These are phyloP conservation scores for Rhamnusium bicolor DNA, from an alignment of 2,888 invertebrate species.

Conservation along the genomic window DNA sequence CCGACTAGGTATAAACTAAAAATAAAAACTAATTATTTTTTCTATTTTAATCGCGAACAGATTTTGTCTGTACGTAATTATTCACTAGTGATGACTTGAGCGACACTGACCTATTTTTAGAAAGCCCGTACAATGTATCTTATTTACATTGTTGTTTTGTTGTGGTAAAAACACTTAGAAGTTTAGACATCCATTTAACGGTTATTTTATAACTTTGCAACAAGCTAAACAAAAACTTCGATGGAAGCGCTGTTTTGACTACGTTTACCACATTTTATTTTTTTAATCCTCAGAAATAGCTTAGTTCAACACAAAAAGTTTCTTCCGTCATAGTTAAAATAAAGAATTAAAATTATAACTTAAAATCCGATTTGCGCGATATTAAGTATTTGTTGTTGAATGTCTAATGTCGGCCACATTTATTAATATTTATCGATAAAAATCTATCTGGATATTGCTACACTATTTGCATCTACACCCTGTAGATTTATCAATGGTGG, in stretches of 20 bases:
- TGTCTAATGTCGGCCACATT: too few species aligned
- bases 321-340: too few species aligned
- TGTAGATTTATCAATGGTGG: too few species aligned
- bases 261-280: neutral
- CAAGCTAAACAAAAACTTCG: neutral
- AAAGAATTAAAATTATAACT: too few species aligned
- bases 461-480: too few species aligned
- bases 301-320: neutral
- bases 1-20: constrained; percentile 3
- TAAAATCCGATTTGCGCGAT: too few species aligned
- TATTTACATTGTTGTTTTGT: constrained; percentile 16
- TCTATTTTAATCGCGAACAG: constrained; percentile 30
- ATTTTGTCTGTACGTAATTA: constrained; percentile 37
- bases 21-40: constrained; percentile 28
- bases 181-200: constrained; percentile 12
- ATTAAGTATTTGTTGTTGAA: too few species aligned
- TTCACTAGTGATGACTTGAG: constrained; percentile 34
- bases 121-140: constrained; percentile 1
- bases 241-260: neutral
- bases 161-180: constrained; percentile 4
- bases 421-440: too few species aligned
- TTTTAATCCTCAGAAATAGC: neutral
- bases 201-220: constrained; percentile 1
- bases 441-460: too few species aligned
- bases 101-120: constrained; percentile 37